Base-by-base conservation (phyloP, 1,140 invertebrate species). In the Drosophila equinoxialis region DNA sequence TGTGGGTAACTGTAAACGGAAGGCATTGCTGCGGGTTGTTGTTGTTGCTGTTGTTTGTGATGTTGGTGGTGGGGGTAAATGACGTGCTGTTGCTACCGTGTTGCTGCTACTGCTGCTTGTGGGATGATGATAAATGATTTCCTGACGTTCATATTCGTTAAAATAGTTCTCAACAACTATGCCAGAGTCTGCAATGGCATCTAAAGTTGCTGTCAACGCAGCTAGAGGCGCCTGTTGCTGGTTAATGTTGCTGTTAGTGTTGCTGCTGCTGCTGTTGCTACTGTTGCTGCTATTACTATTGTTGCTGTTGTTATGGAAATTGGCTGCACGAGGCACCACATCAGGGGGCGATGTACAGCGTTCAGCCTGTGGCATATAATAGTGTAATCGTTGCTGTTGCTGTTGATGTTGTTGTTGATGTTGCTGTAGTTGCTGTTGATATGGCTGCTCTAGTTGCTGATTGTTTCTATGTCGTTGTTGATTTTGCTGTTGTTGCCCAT, bases 101-200 rank as follows among this genome's bases (percentile, higher is more conserved):
- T 23, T 65, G 20, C 14, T 73, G 39, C 23, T 61, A 41, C 65
- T 77, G 26, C 65, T 87, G 69, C 71, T 83, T 74, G 77, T 84
- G 65, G 80, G 81, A 79, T 90, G 79, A 82, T 82, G 87, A 90
- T 90, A 90, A 77, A 90, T 91, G 85, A 91, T 91, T 91, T 91
- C 89, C 89, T 91, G 89, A 83, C 89, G 89, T 74, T 91, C 89
- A 72, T 91, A 91, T 83, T 91, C 89, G 80, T 91, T 91, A 68
- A 91, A 91, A 91, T 91, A 91, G 71, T 91, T 91, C 75, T 91
- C 89, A 62, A 91, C 89, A 89, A 91, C 81, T 83, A 91, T 91
- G 72, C 89, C 89, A 69, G 63, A 74, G 7, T 65, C 58, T 37
- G 65, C 1, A 42, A 61, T 30, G 17, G 69, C 62, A 65, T 65